Evolutionary conservation across 2,888 invertebrate genomes (phyloP).

Genomic region (Heteropelma amictum): DNA sequence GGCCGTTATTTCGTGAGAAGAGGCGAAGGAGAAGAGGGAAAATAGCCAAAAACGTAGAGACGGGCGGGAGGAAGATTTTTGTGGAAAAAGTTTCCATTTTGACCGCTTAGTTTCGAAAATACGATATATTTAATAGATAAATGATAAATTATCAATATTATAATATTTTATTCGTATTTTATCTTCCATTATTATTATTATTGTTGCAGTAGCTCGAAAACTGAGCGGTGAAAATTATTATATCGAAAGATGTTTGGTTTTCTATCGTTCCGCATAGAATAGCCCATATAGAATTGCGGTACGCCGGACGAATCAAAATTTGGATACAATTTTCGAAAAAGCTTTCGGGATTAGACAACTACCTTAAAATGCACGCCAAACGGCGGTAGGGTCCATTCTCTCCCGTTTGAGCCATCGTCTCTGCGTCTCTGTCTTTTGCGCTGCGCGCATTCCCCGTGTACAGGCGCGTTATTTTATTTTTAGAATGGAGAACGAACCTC

Average conservation of each 20-base stretch:
- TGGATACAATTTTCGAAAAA: constrained; percentile 43
- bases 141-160: too few species aligned
- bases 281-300: not conserved
- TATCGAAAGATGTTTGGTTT: too few species aligned
- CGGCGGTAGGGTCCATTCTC: not conserved
- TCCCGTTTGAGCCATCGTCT: not conserved
- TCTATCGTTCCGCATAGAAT: too few species aligned
- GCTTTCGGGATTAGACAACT: not conserved
- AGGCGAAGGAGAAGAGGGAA: not conserved
- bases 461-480: constrained; percentile 45
- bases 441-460: not conserved
- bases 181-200: too few species aligned
- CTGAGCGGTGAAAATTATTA: too few species aligned
- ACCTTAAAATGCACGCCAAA: not conserved
- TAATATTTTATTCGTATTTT: too few species aligned
- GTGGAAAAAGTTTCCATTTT: too few species aligned
- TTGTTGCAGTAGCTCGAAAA: too few species aligned
- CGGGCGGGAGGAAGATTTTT: not conserved
- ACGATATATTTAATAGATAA: too few species aligned
- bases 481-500: constrained; percentile 44
- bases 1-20: not conserved
- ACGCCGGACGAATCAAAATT: too few species aligned
- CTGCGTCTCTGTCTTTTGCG: not conserved
- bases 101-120: too few species aligned
- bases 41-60: not conserved